Base-by-base conservation (phyloP, 2,888 invertebrate species). In the Netelia fuscicornis region DNA sequence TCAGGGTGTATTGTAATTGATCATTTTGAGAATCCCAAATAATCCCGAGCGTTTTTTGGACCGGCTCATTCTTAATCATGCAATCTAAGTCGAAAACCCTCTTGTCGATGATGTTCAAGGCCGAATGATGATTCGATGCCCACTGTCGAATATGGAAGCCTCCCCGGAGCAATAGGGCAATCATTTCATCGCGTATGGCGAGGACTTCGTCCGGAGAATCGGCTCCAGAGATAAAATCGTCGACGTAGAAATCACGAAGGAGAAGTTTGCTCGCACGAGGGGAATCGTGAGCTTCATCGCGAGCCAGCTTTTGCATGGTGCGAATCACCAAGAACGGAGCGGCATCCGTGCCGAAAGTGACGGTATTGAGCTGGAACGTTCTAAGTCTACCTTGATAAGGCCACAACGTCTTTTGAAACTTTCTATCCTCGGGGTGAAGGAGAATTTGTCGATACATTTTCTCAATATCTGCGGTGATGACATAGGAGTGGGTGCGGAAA, bases 171-270 rank as follows among this genome's bases (percentile, higher is more conserved):
- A 92, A 42, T 6, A 91, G 37, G 2, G 82, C 20, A 5, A 37
- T 88, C 9, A 89, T 68, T 64, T 89, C 81, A 11, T 88, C 79
- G 9, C 86, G 82, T 2, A 87, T 13, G 44, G 81, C 9, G 0
- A 83, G 8, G 6, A 88, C 84, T 62, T 89, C 82, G 9, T 84
- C 84, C 25, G 25, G 25, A 25, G 89, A 80, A 30, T 78, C 13
- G 0, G 86, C 87, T 20, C 88, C 89, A 0, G 88, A 71, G 6
- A 90, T 23, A 0, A 89, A 64, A 82, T 91, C 90, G 70, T 92
- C 90, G 2, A 91, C 89, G 56, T 91, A 91, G 11, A 89, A 85
- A 52, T 90, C 88, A 0, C 80, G 67, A 2, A 17, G 23, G 13
- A 89, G n/a, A 9, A 83, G 56, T 25, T 80, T 20, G 11, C 86